A percentile compares a stretch with the other conserved stretches of the same genome.
Conservation (phyloP, 2,888 invertebrate species). For the Eretmocerus hayati region DNA sequence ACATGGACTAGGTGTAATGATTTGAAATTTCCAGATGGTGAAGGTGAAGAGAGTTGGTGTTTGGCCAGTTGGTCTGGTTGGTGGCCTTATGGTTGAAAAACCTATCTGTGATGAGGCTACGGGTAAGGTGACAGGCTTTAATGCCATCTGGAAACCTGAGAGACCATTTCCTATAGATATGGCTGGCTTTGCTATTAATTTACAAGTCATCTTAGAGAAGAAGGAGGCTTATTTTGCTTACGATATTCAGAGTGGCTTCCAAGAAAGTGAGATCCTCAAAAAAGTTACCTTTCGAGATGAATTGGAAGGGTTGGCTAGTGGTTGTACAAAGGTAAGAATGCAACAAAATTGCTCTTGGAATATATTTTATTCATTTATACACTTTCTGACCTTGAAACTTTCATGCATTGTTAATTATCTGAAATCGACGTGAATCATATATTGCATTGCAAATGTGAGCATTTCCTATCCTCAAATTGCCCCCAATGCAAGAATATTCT, state of each 20-base stretch:
- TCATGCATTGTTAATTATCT: too few relatives aligned
- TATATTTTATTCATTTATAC: too few relatives aligned
- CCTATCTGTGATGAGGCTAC: constrained; percentile 66
- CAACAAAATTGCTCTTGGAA: too few relatives aligned
- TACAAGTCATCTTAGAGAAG: constrained; percentile 63
- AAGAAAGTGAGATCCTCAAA: constrained; percentile 77
- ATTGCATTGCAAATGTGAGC: too few relatives aligned
- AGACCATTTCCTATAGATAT: constrained; percentile 95
- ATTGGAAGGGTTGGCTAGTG: constrained; percentile 84
- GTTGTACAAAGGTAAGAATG: constrained; percentile 69
- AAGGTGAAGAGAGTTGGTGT: constrained; percentile 79
- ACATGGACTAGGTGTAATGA: not conserved
- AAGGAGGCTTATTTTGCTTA: constrained; percentile 74
- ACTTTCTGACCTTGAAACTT: too few relatives aligned
- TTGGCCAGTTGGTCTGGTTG: constrained; percentile 95
- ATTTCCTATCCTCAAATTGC: too few relatives aligned
- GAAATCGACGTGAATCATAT: too few relatives aligned
- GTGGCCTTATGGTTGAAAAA: constrained; percentile 86
- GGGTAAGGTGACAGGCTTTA: constrained; percentile 57
- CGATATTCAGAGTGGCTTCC: constrained; percentile 80
- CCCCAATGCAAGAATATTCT: too few relatives aligned
- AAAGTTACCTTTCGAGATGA: constrained; percentile 66
- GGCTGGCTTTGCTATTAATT: constrained; percentile 91
- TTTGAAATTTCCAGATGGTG: constrained; percentile 58
- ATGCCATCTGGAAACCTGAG: constrained; percentile 80